A percentile compares a stretch with the other conserved stretches of the same genome.
Evolutionary conservation across 2,113 vertebrate species (phyloP).

Genomic region (Nesogale talazaci): DNA sequence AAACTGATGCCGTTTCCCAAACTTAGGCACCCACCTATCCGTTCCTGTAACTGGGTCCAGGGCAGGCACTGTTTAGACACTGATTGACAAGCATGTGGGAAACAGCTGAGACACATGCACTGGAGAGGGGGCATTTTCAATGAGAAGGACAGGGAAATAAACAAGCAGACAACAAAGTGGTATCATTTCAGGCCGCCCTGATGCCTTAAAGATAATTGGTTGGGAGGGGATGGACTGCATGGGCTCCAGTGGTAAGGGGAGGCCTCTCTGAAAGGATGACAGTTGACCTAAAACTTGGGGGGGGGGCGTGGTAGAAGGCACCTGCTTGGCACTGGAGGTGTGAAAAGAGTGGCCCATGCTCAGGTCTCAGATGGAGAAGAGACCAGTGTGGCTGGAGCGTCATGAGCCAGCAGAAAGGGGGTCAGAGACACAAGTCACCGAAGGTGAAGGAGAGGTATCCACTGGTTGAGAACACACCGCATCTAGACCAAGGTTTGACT

Average conservation of each 20-base stretch:
- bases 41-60: not conserved
- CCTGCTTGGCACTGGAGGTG: not conserved
- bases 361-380: not conserved
- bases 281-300: not conserved
- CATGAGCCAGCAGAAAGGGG: not conserved
- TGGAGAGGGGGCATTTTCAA: not conserved
- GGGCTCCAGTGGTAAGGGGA: not conserved
- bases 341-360: not conserved
- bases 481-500: too few species aligned
- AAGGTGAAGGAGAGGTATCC: not conserved
- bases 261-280: not conserved
- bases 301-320: not conserved
- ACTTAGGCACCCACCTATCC: not conserved
- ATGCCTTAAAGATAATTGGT: not conserved
- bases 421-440: not conserved
- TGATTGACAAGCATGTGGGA: not conserved
- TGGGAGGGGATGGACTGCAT: not conserved
- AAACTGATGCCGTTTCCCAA: not conserved
- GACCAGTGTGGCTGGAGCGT: not conserved
- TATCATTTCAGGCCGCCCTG: not conserved
- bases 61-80: not conserved
- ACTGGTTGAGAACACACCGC: not conserved
- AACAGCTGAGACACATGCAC: not conserved
- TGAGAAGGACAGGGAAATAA: not conserved
- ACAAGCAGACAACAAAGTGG: not conserved